These are phyloP conservation scores for Leistus spinibarbis DNA, from an alignment of 2,888 invertebrate species.

Conservation along the genomic window DNA sequence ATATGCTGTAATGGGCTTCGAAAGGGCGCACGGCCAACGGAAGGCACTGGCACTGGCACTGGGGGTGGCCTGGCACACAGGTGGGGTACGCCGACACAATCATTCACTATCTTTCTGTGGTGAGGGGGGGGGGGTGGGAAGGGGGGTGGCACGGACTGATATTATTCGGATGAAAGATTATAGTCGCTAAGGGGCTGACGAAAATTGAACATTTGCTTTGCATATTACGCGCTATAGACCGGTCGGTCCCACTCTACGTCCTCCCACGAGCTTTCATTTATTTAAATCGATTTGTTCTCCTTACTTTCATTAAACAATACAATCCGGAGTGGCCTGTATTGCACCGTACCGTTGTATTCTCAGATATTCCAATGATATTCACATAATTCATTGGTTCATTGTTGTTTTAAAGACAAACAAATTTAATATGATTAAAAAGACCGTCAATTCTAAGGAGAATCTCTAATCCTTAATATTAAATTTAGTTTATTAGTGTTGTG, in stretches of 20 bases:
- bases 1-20: slow-evolving; percentile 30
- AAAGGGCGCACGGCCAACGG: slow-evolving; percentile 10
- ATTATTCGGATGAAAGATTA: slow-evolving; percentile 39
- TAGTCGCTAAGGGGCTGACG: slow-evolving; percentile 29
- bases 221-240: slow-evolving; percentile 10
- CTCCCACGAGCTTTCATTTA: neutral
- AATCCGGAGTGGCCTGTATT: too few species aligned
- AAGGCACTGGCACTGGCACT: neutral
- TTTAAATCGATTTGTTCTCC: neutral
- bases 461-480: too few species aligned
- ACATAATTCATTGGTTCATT: too few species aligned
- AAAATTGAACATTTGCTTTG: slow-evolving; percentile 35
- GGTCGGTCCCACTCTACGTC: too few species aligned
- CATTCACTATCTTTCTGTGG: slow-evolving; percentile 36
- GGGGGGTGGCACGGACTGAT: too few species aligned
- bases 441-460: too few species aligned
- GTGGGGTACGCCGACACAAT: slow-evolving; percentile 22
- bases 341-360: too few species aligned
- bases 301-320: neutral
- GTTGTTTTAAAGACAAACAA: too few species aligned
- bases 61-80: neutral
- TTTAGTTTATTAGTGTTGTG: too few species aligned
- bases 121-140: too few species aligned
- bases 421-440: too few species aligned
- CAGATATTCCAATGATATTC: too few species aligned